phyloP scores from a whole-genome alignment of 2,888 invertebrate species.

The Apotomis capreana region DNA sequence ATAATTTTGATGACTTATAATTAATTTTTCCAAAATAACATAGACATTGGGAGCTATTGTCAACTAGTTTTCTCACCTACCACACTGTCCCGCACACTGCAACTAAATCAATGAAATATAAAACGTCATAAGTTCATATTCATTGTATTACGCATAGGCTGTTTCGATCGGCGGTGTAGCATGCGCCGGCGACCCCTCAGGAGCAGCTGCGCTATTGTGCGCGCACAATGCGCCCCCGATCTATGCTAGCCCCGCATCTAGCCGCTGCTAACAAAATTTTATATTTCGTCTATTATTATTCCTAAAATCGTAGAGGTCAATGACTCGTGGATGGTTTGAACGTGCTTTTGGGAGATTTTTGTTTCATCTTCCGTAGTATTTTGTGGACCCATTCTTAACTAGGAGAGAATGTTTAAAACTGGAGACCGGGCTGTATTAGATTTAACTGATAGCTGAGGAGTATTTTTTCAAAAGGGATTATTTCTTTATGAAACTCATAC shows the following conservation, averaged over 20 bases:
- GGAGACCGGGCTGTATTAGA: background rate
- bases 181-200: constrained; percentile 28
- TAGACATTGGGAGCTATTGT: constrained; percentile 26
- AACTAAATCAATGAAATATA: constrained; percentile 9
- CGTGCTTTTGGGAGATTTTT: constrained; percentile 7
- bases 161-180: background rate
- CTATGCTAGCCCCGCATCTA: constrained; percentile 49
- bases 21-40: constrained; percentile 18
- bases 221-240: constrained; percentile 57
- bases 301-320: constrained; percentile 34
- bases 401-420: background rate
- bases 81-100: constrained; percentile 21
- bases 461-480: too few relatives aligned
- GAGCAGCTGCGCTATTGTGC: constrained; percentile 49
- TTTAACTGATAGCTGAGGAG: too few relatives aligned
- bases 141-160: background rate
- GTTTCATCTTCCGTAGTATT: background rate
- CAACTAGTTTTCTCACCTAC: constrained; percentile 31
- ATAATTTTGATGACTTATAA: background rate
- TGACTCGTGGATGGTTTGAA: constrained; percentile 15
- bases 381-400: background rate
- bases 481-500: too few relatives aligned
- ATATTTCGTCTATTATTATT: constrained; percentile 38
- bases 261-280: constrained; percentile 36
- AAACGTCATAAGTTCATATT: constrained; percentile 7